A percentile compares a stretch with the other conserved stretches of the same genome.
These are phyloP conservation scores for Trypoxylus dichotomus DNA, from an alignment of 1,140 invertebrate species.

Conservation along the genomic window DNA sequence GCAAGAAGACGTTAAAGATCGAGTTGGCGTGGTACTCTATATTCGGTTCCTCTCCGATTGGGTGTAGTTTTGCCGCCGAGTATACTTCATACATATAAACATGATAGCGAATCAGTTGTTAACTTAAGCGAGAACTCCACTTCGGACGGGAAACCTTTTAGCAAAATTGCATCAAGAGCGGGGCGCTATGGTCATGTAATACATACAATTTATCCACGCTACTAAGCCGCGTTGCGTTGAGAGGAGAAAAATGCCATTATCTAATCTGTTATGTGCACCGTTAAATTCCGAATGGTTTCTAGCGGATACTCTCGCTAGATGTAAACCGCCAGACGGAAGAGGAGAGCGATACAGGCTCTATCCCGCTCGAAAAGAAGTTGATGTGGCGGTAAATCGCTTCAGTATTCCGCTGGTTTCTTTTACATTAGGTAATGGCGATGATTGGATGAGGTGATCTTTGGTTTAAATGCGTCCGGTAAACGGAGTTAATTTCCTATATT, in stretches of 20 bases:
- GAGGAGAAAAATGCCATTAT: background rate
- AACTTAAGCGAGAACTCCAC: slow-evolving; percentile 47
- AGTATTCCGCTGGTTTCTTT: background rate
- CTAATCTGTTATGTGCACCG: slow-evolving; percentile 1
- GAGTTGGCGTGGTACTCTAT: background rate
- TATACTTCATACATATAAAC: slow-evolving; percentile 52
- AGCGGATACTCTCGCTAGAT: background rate
- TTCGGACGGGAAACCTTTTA: slow-evolving; percentile 51
- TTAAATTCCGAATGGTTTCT: background rate
- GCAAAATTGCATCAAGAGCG: slow-evolving; percentile 49
- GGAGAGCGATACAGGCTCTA: background rate
- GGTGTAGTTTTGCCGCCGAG: slow-evolving; percentile 24
- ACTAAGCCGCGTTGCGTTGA: background rate
- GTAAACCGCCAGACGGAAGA: background rate
- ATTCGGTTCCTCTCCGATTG: background rate
- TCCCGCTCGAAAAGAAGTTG: background rate
- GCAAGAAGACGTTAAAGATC: background rate
- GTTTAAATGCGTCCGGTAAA: background rate
- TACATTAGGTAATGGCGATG: background rate
- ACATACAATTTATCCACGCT: slow-evolving; percentile 46
- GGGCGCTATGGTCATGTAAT: slow-evolving; percentile 51
- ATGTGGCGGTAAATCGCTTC: background rate
- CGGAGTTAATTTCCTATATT: slow-evolving; percentile 2
- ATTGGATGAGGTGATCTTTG: background rate
- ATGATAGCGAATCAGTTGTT: slow-evolving; percentile 53